Percentiles rank a stretch among this genome's conserved stretches.
These are phyloP conservation scores for Ciconia nigra DNA, from an alignment of 2,797 vertebrate genomes.

Conservation along the genomic window DNA sequence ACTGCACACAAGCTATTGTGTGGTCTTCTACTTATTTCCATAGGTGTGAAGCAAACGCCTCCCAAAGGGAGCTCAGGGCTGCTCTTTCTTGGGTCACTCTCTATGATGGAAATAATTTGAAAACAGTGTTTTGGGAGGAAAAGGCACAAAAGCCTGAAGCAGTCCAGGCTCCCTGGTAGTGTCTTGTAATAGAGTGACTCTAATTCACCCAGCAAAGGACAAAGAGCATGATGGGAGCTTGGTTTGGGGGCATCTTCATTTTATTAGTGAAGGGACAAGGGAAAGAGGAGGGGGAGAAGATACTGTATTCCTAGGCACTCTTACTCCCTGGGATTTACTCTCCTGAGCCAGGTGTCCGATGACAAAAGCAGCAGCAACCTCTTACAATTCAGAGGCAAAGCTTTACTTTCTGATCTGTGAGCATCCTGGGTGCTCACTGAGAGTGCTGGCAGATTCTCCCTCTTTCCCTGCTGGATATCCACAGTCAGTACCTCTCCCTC, in stretches of 20 bases:
- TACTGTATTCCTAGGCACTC: not conserved
- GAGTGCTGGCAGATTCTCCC: not conserved
- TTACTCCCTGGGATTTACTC: not conserved
- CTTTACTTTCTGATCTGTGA: not conserved
- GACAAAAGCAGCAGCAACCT: not conserved
- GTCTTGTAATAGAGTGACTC: not conserved
- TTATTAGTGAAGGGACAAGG: not conserved
- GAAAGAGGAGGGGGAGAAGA: not conserved
- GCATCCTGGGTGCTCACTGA: not conserved
- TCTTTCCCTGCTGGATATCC: not conserved
- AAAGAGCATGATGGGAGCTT: not conserved
- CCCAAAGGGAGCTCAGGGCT: not conserved
- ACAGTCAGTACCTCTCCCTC: not conserved
- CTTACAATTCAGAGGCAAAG: not conserved
- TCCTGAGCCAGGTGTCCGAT: not conserved
- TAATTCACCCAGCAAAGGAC: not conserved
- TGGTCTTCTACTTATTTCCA: not conserved
- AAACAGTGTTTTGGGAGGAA: not conserved
- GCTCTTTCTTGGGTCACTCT: not conserved
- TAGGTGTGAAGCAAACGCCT: not conserved
- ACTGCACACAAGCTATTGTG: not conserved
- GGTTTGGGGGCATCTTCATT: not conserved
- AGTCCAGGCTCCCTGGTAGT: not conserved
- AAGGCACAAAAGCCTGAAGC: not conserved
- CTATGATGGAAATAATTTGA: not conserved